phyloP scores from a whole-genome alignment of 2,113 vertebrate genomes.

The Gulo gulo region DNA sequence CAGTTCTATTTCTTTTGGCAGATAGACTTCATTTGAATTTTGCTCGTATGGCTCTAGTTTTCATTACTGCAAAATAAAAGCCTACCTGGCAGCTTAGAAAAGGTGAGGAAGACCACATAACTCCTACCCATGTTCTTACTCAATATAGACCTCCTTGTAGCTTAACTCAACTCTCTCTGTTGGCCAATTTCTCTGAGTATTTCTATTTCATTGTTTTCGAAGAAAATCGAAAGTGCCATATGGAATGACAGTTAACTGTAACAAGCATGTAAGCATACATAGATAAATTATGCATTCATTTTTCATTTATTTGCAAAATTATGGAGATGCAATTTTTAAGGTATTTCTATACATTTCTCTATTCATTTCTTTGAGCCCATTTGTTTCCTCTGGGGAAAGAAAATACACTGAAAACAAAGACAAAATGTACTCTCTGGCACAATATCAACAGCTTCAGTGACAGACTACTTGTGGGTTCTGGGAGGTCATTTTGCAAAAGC shows the following conservation, averaged over 20 bases:
- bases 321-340: not conserved
- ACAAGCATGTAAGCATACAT: not conserved
- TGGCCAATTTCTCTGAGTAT: not conserved
- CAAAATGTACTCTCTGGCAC: not conserved
- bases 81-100: not conserved
- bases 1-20: constrained; percentile 68
- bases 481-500: not conserved
- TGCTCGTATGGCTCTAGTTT: not conserved
- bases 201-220: not conserved
- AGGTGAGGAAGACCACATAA: not conserved
- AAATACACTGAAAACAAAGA: constrained; percentile 30
- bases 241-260: not conserved
- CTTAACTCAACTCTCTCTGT: not conserved
- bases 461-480: rapidly evolving
- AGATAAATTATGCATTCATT: not conserved
- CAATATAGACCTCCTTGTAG: not conserved
- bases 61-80: constrained; percentile 10
- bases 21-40: constrained; percentile 51
- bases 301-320: not conserved
- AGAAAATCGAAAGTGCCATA: not conserved
- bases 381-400: not conserved
- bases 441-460: not conserved
- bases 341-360: not conserved
- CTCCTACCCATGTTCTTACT: constrained; percentile 10
- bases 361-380: not conserved